phyloP scores from a whole-genome alignment of 2,797 vertebrate species.

The Propithecus deckenii region DNA sequence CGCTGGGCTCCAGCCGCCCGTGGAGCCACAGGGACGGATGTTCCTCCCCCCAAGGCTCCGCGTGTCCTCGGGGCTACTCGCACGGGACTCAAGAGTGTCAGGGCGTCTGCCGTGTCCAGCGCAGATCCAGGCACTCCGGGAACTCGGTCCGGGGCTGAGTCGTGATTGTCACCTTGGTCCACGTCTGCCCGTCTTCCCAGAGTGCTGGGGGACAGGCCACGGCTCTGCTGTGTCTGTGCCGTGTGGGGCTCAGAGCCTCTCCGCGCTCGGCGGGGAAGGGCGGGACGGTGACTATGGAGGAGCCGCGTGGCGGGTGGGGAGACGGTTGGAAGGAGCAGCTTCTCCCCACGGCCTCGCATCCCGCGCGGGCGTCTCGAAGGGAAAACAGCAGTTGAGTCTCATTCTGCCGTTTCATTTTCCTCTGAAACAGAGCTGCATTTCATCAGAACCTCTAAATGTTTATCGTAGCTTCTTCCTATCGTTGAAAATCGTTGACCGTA shows the following conservation, averaged over 20 bases:
- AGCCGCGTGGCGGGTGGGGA: fast-evolving
- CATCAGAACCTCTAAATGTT: constrained; percentile 75
- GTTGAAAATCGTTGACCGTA: constrained; percentile 40
- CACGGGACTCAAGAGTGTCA: fast-evolving
- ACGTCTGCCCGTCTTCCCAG: background rate
- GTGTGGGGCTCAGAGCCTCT: fast-evolving
- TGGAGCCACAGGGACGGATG: background rate
- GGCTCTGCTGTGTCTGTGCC: background rate
- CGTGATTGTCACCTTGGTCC: background rate
- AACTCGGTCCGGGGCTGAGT: fast-evolving
- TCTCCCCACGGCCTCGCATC: fast-evolving
- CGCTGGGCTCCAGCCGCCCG: fast-evolving
- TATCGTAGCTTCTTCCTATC: constrained; percentile 63
- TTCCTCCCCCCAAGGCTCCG: background rate
- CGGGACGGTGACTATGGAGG: fast-evolving
- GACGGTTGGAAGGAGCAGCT: fast-evolving
- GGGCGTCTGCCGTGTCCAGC: background rate
- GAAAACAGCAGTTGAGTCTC: background rate
- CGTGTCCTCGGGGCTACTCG: background rate
- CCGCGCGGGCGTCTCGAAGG: background rate
- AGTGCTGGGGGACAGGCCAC: background rate
- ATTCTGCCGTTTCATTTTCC: constrained; percentile 65
- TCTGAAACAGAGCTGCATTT: constrained; percentile 63
- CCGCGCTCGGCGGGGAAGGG: background rate
- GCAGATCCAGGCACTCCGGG: background rate